Percentiles rank a stretch among this genome's conserved stretches.
phyloP scores from a whole-genome alignment of 1,140 invertebrate genomes.

The Matsumurasca onukii region DNA sequence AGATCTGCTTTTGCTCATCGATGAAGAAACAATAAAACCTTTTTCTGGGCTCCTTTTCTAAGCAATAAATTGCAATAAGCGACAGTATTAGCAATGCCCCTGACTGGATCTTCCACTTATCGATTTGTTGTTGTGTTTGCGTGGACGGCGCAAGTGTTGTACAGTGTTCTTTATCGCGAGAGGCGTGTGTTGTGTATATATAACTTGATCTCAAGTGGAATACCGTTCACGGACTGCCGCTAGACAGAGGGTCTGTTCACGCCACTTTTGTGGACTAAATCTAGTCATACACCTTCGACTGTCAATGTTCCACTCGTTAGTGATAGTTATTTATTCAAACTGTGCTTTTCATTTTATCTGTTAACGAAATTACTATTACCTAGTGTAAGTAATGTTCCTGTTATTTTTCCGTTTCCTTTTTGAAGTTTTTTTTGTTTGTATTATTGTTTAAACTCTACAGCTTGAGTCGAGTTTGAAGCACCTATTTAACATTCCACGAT shows the following conservation, averaged over 20 bases:
- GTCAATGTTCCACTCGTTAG: constrained; percentile 33
- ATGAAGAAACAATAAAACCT: constrained; percentile 24
- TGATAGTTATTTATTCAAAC: constrained; percentile 35
- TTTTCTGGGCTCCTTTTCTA: constrained; percentile 34
- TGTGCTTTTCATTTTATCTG: constrained; percentile 26
- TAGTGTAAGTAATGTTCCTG: constrained; percentile 34
- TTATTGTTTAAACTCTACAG: constrained; percentile 14
- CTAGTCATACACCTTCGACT: constrained; percentile 30
- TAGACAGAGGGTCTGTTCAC: constrained; percentile 13
- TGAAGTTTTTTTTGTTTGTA: constrained; percentile 29
- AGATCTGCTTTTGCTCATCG: constrained; percentile 30
- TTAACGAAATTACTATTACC: constrained; percentile 33
- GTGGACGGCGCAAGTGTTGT: constrained; percentile 22
- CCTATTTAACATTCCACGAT: constrained; percentile 36
- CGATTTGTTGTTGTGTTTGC: constrained; percentile 31
- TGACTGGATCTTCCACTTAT: constrained; percentile 36
- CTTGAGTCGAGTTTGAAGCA: constrained; percentile 27
- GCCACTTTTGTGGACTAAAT: constrained; percentile 2
- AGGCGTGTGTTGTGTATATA: constrained; percentile 22
- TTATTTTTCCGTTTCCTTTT: constrained; percentile 25
- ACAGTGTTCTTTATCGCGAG: constrained; percentile 6
- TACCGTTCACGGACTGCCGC: constrained; percentile 19
- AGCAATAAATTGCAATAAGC: constrained; percentile 43
- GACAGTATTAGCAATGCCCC: constrained; percentile 35
- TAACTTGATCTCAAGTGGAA: constrained; percentile 38